Evolutionary conservation across 2,113 vertebrate species (phyloP).

Genomic region (Perccottus glenii): DNA sequence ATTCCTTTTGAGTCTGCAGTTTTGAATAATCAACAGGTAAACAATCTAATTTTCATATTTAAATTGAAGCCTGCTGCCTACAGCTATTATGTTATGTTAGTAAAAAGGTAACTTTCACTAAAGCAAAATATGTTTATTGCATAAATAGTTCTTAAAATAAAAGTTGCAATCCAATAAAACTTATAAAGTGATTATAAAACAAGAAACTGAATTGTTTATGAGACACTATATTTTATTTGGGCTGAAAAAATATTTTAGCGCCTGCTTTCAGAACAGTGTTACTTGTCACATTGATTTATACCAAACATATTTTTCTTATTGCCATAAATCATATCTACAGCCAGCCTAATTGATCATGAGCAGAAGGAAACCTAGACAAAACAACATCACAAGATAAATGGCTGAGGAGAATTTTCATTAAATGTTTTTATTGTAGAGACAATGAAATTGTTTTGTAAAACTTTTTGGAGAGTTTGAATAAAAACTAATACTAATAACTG

Average conservation of each 20-base stretch:
- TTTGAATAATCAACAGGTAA: no score
- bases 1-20: no score
- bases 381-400: slow-evolving; percentile 7
- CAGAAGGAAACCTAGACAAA: slow-evolving; percentile 7
- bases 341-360: slow-evolving; percentile 14
- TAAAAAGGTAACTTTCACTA: neutral
- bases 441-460: neutral
- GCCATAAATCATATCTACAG: slow-evolving; percentile 26
- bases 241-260: slow-evolving; percentile 1
- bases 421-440: neutral
- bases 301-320: slow-evolving; percentile 26
- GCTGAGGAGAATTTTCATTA: neutral
- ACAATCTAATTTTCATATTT: neutral
- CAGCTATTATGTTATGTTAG: neutral
- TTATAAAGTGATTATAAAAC: neutral
- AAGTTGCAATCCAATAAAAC: no score
- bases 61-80: neutral
- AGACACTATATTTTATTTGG: slow-evolving; percentile 11
- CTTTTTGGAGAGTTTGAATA: neutral
- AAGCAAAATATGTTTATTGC: no score
- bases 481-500: neutral
- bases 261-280: slow-evolving; percentile 4
- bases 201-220: slow-evolving; percentile 14
- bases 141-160: no score
- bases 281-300: slow-evolving; percentile 22